Base-by-base conservation (phyloP, 2,113 vertebrate genomes). In the Megaceryle torquata region DNA sequence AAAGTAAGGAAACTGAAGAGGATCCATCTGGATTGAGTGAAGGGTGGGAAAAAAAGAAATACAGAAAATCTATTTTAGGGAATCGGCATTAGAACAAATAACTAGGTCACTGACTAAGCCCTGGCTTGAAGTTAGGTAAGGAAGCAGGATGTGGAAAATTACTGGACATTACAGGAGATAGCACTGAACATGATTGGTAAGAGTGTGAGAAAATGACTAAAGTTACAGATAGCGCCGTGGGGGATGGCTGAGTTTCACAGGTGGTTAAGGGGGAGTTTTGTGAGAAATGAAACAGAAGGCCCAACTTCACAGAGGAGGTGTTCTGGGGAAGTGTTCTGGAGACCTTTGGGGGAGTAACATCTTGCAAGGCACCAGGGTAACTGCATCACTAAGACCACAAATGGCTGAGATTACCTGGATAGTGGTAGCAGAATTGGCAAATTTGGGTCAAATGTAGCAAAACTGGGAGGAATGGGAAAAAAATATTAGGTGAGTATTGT, bases 211-310 rank as follows among this genome's bases (percentile, higher is more conserved):
- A 89, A 86, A 77, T 90, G 6, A 61, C 44, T 88, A 1, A 80
- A 92, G 80, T 91, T 65, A n/a, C 71, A 83, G 61, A 25, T 14
- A 80, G 57, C 8, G 3, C 53, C 1, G 4, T 53, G 50, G 86
- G 39, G 68, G 35, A 69, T 65, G 91, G 67, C 65, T 92, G 82
- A n/a, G 71, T 63, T 95, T 90, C 93, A 63, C 82, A 80, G 39
- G 88, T 76, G 82, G 57, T 13, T 83, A 84, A 91, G 91, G 69
- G 74, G 86, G 75, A 94, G 79, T 76, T 83, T 35, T 80, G 91
- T 92, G 80, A 93, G 68, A 90, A 93, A 77, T 4, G 26, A 26
- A 90, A 59, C 71, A 88, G 75, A 88, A 95, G 79, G 71, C 59
- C 67, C 33, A 60, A 3, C 67, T 68, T 68, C 63, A 43, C 0